phyloP scores from a whole-genome alignment of 1,140 invertebrate genomes.

The Zaprionus taronus region DNA sequence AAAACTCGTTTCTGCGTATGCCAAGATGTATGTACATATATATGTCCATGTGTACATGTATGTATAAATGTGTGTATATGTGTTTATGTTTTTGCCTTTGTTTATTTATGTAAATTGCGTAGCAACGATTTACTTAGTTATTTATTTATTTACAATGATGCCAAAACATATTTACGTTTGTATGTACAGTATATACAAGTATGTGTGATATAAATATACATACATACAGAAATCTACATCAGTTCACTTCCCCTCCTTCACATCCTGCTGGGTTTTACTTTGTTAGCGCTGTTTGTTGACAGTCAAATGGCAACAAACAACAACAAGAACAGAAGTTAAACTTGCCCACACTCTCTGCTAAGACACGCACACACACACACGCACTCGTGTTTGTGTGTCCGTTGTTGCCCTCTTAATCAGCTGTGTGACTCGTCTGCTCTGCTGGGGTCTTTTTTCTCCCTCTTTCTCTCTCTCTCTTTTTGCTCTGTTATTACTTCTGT shows the following conservation, averaged over 20 bases:
- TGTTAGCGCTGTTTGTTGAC: slow-evolving; percentile 43
- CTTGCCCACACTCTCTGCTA: neutral
- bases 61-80: slow-evolving; percentile 15
- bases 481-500: slow-evolving; percentile 11
- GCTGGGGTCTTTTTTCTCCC: slow-evolving; percentile 5
- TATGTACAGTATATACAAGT: too few species aligned
- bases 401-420: slow-evolving; percentile 59
- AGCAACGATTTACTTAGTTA: slow-evolving; percentile 35
- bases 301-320: slow-evolving; percentile 38
- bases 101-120: slow-evolving; percentile 11
- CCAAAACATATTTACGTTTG: too few species aligned
- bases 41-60: neutral
- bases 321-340: neutral
- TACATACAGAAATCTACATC: slow-evolving; percentile 10
- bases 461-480: neutral
- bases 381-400: slow-evolving; percentile 2
- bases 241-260: slow-evolving; percentile 47
- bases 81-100: slow-evolving; percentile 25
- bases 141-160: neutral
- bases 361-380: slow-evolving; percentile 18
- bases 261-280: slow-evolving; percentile 53
- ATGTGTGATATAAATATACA: neutral
- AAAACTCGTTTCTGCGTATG: slow-evolving; percentile 60
- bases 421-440: slow-evolving; percentile 44
- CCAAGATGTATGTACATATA: neutral